Percentiles rank a stretch among this genome's conserved stretches.
Evolutionary conservation across 2,113 vertebrate genomes (phyloP).

Genomic region (Ciconia boyciana): DNA sequence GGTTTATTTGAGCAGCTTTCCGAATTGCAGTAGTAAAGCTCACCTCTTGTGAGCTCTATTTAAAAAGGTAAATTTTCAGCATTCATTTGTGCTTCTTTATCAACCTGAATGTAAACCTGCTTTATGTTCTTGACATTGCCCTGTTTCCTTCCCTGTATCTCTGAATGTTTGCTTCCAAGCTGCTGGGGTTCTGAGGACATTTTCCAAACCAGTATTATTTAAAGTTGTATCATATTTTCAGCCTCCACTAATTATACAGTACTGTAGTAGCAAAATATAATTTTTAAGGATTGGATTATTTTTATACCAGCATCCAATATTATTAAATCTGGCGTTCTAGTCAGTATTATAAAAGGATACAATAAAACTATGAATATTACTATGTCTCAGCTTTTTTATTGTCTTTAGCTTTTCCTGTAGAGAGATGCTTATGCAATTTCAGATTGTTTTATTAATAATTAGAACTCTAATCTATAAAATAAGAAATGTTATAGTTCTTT

Average conservation of each 20-base stretch:
- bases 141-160: conserved; percentile 32
- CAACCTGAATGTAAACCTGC: conserved; percentile 34
- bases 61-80: background rate
- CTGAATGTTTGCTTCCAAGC: conserved; percentile 52
- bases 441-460: background rate
- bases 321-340: conserved; percentile 82
- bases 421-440: background rate
- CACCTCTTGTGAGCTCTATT: background rate
- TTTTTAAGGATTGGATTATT: conserved; percentile 81
- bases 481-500: background rate
- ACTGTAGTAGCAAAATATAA: conserved; percentile 76
- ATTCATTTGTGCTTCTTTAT: conserved; percentile 34
- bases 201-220: conserved; percentile 74
- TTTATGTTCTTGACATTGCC: conserved; percentile 34
- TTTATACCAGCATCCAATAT: conserved; percentile 76
- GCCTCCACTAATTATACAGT: conserved; percentile 75
- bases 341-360: conserved; percentile 73
- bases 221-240: conserved; percentile 76
- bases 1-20: conserved; percentile 3
- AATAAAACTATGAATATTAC: conserved; percentile 75
- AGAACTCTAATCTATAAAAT: background rate
- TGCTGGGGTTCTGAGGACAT: conserved; percentile 48
- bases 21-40: background rate
- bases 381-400: conserved; percentile 8
- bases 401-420: background rate